A percentile compares a stretch with the other conserved stretches of the same genome.
phyloP scores from a whole-genome alignment of 2,113 vertebrate genomes.

The Pedetes capensis region DNA sequence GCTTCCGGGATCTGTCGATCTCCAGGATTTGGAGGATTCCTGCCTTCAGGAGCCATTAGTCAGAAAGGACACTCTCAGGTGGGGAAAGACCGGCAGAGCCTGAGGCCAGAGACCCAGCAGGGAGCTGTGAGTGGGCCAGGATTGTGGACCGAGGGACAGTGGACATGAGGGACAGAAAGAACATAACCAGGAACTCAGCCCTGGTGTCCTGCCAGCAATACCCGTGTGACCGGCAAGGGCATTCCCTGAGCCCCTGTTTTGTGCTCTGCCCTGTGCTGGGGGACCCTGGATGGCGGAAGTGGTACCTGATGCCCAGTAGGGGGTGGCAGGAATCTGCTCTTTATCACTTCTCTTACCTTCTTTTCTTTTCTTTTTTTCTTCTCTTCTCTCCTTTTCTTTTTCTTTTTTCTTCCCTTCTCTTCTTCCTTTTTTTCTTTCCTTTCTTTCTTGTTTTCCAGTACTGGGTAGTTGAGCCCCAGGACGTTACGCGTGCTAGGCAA shows the following conservation, averaged over 20 bases:
- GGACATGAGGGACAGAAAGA: neutral
- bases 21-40: neutral
- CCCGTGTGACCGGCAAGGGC: neutral
- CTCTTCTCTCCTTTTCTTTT: too few species aligned
- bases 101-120: neutral
- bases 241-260: neutral
- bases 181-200: neutral
- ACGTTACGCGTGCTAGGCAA: too few species aligned
- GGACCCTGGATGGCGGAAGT: neutral
- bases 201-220: neutral
- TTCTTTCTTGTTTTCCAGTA: neutral
- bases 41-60: neutral
- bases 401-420: too few species aligned
- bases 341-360: too few species aligned
- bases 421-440: too few species aligned
- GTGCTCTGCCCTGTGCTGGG: neutral
- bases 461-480: neutral
- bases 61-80: neutral
- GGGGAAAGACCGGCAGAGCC: neutral
- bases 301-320: neutral
- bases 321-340: neutral
- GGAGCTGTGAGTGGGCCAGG: neutral
- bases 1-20: neutral
- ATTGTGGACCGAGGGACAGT: neutral
- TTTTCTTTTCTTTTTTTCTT: neutral